phyloP scores from a whole-genome alignment of 2,113 vertebrate species.

The Erinaceus europaeus region DNA sequence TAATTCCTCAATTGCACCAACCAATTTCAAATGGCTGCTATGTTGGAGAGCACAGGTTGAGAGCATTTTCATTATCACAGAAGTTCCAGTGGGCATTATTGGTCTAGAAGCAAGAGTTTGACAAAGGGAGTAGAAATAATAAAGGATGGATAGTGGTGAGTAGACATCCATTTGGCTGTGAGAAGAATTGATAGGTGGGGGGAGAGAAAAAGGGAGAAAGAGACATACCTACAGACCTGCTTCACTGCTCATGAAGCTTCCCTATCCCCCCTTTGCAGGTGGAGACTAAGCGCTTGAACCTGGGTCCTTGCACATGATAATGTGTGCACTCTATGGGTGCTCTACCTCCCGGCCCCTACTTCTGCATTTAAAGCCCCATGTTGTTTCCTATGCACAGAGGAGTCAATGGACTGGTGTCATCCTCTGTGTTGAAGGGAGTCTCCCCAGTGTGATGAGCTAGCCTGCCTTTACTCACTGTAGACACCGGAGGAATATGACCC shows the following conservation, averaged over 20 bases:
- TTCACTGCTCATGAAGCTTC: too few species aligned
- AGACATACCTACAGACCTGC: too few species aligned
- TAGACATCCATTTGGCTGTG: background rate
- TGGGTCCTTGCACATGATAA: too few species aligned
- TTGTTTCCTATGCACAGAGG: background rate
- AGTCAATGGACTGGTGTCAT: too few species aligned
- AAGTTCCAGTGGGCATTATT: background rate
- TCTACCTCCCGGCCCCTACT: background rate
- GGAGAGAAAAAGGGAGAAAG: too few species aligned
- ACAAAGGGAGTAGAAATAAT: background rate
- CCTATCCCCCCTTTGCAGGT: too few species aligned
- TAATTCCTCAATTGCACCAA: background rate
- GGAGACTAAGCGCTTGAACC: too few species aligned
- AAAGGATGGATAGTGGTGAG: background rate
- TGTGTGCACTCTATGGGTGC: too few species aligned
- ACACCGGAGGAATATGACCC: background rate
- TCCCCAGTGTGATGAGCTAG: too few species aligned
- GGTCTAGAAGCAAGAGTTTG: background rate
- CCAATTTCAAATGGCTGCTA: background rate
- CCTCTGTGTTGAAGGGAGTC: rapidly evolving
- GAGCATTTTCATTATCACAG: background rate
- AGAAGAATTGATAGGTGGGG: too few species aligned
- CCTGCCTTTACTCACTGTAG: background rate
- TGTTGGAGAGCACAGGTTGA: background rate
- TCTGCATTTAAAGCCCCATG: background rate